These are phyloP conservation scores for Corvus cornix DNA, from an alignment of 2,113 vertebrate species.

Conservation along the genomic window DNA sequence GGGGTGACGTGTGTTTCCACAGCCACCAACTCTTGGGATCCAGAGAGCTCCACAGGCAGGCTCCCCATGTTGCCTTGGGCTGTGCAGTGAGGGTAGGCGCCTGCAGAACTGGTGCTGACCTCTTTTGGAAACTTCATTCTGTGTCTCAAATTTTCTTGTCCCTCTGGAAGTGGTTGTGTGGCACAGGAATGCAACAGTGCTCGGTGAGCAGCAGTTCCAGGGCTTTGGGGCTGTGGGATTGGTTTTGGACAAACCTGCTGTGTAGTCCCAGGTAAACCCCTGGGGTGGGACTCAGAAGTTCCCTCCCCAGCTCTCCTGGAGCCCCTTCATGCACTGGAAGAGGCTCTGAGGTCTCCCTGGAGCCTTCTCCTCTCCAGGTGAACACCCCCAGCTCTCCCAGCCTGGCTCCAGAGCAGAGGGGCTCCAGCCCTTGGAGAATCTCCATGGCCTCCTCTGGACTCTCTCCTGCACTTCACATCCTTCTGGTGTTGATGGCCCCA, in stretches of 20 bases:
- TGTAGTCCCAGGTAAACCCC: not conserved
- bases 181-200: rapidly evolving
- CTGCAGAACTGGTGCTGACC: not conserved
- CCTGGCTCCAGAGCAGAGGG: not conserved
- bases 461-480: not conserved
- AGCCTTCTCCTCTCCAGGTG: not conserved
- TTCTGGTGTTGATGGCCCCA: not conserved
- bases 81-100: not conserved
- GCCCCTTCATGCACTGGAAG: not conserved
- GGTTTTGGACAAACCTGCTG: not conserved
- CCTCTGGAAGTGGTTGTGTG: not conserved
- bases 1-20: not conserved
- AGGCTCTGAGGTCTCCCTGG: not conserved
- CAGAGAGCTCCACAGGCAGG: not conserved
- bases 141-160: not conserved
- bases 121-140: not conserved
- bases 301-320: not conserved
- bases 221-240: not conserved
- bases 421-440: not conserved
- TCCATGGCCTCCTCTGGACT: rapidly evolving
- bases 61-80: not conserved
- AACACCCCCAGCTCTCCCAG: not conserved
- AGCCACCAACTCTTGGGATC: not conserved
- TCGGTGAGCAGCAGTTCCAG: not conserved
- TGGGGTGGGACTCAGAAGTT: not conserved